Conservation (phyloP, 2,888 invertebrate species). For the Dynastes grantii region DNA sequence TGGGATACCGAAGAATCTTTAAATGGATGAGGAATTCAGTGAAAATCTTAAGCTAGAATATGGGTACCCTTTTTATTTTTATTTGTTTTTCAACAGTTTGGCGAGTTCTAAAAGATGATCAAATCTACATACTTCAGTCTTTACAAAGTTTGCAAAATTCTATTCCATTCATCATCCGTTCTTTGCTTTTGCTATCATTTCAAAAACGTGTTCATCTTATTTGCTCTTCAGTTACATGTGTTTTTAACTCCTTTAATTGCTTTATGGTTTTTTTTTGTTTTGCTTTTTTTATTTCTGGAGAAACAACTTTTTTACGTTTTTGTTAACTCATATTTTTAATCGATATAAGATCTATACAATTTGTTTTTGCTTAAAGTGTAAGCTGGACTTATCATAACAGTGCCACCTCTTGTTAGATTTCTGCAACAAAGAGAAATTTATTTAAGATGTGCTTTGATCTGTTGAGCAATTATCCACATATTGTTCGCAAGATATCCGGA, state of each 20-base stretch:
- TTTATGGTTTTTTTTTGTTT: neutral
- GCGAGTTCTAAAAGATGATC: too few species aligned
- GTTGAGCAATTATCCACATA: too few species aligned
- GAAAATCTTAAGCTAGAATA: too few species aligned
- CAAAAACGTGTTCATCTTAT: neutral
- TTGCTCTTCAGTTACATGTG: neutral
- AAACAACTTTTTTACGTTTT: neutral
- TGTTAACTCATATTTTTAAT: conserved; percentile 54
- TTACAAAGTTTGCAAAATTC: conserved; percentile 38
- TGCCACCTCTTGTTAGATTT: conserved; percentile 89
- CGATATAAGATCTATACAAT: conserved; percentile 83
- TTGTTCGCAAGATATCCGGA: too few species aligned
- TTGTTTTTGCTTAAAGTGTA: conserved; percentile 94
- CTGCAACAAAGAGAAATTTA: conserved; percentile 70
- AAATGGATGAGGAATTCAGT: too few species aligned
- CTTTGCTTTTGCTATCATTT: neutral
- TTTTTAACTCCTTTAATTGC: neutral
- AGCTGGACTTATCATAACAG: conserved; percentile 90
- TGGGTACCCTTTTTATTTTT: too few species aligned
- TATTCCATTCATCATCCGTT: neutral
- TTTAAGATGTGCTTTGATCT: neutral
- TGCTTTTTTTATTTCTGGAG: conserved; percentile 13
- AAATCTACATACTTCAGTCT: conserved; percentile 27
- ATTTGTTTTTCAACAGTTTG: too few species aligned
- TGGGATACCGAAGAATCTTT: too few species aligned